Evolutionary conservation across 1,140 invertebrate genomes (phyloP).

Genomic region (Panulirus ornatus): DNA sequence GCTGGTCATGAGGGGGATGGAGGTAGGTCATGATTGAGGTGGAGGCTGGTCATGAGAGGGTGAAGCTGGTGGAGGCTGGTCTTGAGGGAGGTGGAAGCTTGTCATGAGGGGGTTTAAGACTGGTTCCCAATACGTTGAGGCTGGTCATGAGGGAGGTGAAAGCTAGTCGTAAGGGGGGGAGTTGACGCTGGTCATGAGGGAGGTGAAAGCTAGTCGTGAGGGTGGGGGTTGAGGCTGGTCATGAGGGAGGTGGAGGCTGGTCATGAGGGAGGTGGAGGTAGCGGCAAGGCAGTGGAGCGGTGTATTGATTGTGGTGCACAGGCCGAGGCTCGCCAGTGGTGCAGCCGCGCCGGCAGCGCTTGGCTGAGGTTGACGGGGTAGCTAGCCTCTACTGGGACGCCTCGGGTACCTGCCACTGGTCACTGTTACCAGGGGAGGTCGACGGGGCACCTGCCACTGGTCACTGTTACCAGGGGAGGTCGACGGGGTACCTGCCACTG

Average conservation of each 20-base stretch:
- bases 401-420: not conserved
- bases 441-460: not conserved
- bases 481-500: too few relatives aligned
- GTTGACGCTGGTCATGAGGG: not conserved
- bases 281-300: not conserved
- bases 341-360: not conserved
- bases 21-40: not conserved
- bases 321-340: not conserved
- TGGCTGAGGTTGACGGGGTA: not conserved
- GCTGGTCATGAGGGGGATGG: not conserved
- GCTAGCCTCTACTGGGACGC: not conserved
- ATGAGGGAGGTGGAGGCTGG: not conserved
- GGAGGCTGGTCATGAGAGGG: not conserved
- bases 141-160: not conserved
- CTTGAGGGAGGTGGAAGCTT: too few relatives aligned
- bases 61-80: not conserved
- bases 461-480: too few relatives aligned
- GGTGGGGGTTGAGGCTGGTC: not conserved
- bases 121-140: too few relatives aligned
- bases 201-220: not conserved
- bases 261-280: not conserved
- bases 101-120: not conserved
- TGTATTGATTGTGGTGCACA: slow-evolving; percentile 11
- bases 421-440: not conserved
- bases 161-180: not conserved